These are phyloP conservation scores for Vimba vimba DNA, from an alignment of 2,113 vertebrate species.

Conservation along the genomic window DNA sequence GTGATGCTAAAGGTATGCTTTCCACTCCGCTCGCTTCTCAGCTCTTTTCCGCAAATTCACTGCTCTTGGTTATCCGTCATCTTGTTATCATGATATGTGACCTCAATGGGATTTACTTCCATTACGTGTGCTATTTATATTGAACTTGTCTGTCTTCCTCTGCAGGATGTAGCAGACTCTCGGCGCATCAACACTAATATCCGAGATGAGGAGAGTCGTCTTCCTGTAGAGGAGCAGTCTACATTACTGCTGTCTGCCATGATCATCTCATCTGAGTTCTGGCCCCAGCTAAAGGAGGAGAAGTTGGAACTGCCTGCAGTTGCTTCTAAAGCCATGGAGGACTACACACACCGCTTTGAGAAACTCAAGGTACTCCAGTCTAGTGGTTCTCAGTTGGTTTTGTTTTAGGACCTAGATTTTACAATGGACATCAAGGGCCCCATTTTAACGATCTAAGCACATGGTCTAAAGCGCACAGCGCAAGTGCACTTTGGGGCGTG, in stretches of 20 bases:
- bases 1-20: slow-evolving; percentile 90
- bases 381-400: background rate
- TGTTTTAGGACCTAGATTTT: background rate
- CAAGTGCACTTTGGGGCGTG: too few relatives aligned
- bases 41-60: background rate
- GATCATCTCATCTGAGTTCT: slow-evolving; percentile 96
- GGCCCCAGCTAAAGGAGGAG: slow-evolving; percentile 95
- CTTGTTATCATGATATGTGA: background rate
- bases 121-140: background rate
- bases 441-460: too few relatives aligned
- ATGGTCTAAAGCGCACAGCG: too few relatives aligned
- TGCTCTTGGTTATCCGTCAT: background rate
- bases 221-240: slow-evolving; percentile 83
- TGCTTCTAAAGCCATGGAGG: slow-evolving; percentile 86
- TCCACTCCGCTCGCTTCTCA: background rate
- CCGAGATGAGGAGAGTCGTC: slow-evolving; percentile 88
- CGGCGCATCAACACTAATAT: slow-evolving; percentile 94
- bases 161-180: slow-evolving; percentile 94
- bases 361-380: slow-evolving; percentile 87
- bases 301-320: slow-evolving; percentile 91
- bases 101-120: background rate
- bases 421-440: background rate
- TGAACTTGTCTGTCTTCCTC: too few relatives aligned
- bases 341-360: slow-evolving; percentile 93
- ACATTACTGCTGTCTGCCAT: slow-evolving; percentile 84